Evolutionary conservation across 2,113 vertebrate genomes (phyloP), one percentile per base, ranked within the genome.

Genomic region (Trinectes maculatus): DNA sequence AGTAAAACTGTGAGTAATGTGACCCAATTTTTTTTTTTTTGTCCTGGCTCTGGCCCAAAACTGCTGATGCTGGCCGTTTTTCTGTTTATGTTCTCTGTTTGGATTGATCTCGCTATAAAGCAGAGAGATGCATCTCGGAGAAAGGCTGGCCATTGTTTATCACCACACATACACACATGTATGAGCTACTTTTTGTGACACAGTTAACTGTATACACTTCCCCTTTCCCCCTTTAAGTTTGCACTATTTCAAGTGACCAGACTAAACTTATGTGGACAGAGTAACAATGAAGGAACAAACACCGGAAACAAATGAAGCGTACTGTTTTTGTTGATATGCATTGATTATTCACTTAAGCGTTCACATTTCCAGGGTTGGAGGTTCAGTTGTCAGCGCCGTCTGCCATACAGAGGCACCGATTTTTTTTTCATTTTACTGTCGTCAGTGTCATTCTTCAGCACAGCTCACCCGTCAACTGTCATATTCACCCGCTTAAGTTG

Each of bases 1-100:
- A 56, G 22, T 51, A 25, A 82, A 80, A 74, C 54, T 66, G 67
- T 54, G 74, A 79, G 74, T 69, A 77, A 84, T 85, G 42, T 82
- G 90, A 84, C 83, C 87, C 58, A 80, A 43, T 82, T 87, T 84
- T 36, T 39, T 11, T 21, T 40, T 9, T 9, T 7, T 25, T 40
- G 65, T 65, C 29, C 5, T 57, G 22, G 55, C 42, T 62, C 13
- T 24, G 11, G n/a, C n/a, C n/a, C n/a, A n/a, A n/a, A 69, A 36
- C 29, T 56, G 46, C 54, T 77, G 62, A 71, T 19, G 40, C 71
- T 69, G 58, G 70, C 74, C 48, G 21, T 67, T 83, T 55, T 51
- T 71, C 42, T 73, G 21, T 78, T 69, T 62, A 15, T 80, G 44
- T 22, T 59, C 49, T 12, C 29, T 33, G 46, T 52, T 80, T 0